phyloP scores from a whole-genome alignment of 1,140 invertebrate species.

The Cydia amplana region DNA sequence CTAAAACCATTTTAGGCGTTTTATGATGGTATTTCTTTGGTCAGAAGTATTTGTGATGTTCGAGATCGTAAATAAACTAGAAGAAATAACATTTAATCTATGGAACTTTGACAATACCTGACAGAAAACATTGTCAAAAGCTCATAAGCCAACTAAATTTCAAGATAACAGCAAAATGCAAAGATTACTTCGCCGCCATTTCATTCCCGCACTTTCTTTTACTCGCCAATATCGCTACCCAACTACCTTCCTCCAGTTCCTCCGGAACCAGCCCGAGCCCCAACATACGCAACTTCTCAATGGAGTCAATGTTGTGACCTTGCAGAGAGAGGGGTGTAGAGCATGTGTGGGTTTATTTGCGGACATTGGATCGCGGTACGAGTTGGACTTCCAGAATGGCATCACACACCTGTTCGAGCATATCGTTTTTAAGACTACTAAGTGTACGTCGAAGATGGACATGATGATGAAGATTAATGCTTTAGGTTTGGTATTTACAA shows the following conservation, averaged over 20 bases:
- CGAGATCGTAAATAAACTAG: neutral
- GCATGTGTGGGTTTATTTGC: slow-evolving; percentile 88
- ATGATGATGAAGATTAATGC: slow-evolving; percentile 87
- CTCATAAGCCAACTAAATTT: neutral
- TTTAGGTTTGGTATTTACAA: slow-evolving; percentile 1
- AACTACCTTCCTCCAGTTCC: slow-evolving; percentile 36
- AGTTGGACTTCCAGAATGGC: slow-evolving; percentile 86
- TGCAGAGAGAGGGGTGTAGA: slow-evolving; percentile 48
- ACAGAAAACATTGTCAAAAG: slow-evolving; percentile 3
- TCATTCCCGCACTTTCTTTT: neutral
- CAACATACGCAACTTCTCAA: slow-evolving; percentile 45
- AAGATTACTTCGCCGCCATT: neutral
- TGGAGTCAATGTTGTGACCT: slow-evolving; percentile 55
- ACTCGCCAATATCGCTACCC: slow-evolving; percentile 35
- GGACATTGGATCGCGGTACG: slow-evolving; percentile 87
- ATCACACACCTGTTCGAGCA: slow-evolving; percentile 90
- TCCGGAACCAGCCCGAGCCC: slow-evolving; percentile 43
- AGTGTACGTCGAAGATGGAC: slow-evolving; percentile 81
- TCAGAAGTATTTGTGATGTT: too few relatives aligned
- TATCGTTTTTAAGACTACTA: slow-evolving; percentile 89
- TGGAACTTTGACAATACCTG: neutral
- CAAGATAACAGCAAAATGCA: neutral
- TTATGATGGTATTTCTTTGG: too few relatives aligned
- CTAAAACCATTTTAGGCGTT: too few relatives aligned
- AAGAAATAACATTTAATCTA: neutral